These are phyloP conservation scores for Microcaecilia unicolor DNA, from an alignment of 2,797 vertebrate species.

Conservation along the genomic window DNA sequence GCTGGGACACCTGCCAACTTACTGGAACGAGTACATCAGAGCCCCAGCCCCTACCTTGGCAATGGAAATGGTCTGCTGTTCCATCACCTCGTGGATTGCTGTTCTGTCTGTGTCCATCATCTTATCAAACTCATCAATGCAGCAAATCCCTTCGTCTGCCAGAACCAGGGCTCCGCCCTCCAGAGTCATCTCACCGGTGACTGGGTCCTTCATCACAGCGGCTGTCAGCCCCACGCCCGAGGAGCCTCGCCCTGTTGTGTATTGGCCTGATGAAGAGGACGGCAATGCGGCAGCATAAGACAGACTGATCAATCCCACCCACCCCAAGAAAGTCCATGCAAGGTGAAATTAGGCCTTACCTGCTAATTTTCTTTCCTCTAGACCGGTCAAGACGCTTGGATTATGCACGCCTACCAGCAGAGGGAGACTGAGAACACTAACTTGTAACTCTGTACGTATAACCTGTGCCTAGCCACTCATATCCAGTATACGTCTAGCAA, in stretches of 20 bases:
- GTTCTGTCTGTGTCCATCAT: conserved; percentile 84
- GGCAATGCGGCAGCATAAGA: too few species aligned
- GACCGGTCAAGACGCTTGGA: too few species aligned
- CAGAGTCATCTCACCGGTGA: conserved; percentile 76
- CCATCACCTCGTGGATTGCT: conserved; percentile 92
- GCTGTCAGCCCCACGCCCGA: conserved; percentile 86
- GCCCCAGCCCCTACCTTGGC: conserved; percentile 60
- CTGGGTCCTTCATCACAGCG: conserved; percentile 77
- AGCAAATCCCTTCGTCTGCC: conserved; percentile 82
- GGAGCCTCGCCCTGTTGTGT: conserved; percentile 84
- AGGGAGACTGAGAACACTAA: too few species aligned
- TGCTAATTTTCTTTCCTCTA: too few species aligned
- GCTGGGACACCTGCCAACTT: background rate
- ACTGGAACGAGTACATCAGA: background rate
- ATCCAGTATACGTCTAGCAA: too few species aligned
- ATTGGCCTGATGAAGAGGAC: conserved; percentile 64
- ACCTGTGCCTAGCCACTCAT: too few species aligned
- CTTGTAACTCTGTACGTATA: too few species aligned
- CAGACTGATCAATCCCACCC: too few species aligned
- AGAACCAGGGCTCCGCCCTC: conserved; percentile 84
- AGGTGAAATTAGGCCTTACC: too few species aligned
- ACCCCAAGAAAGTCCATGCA: too few species aligned
- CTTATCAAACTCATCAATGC: conserved; percentile 93
- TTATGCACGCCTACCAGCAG: too few species aligned
- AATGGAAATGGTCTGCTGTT: conserved; percentile 90